Base-by-base conservation (phyloP, 2,113 vertebrate genomes). In the Sander lucioperca region DNA sequence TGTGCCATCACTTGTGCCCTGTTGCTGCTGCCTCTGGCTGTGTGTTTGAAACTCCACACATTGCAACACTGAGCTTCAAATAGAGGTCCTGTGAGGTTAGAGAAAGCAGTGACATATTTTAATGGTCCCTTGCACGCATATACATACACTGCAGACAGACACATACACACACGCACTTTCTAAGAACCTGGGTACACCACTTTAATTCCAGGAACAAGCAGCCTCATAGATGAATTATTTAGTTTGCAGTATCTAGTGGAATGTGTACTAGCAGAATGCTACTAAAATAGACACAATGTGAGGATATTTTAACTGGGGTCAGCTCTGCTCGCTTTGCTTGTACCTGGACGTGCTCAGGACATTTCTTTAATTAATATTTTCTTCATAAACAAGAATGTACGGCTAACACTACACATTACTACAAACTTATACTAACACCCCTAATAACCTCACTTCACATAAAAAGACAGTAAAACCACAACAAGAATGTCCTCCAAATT, bases 101-200 rank as follows among this genome's bases (percentile, higher is more conserved):
- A 70, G 53, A 53, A 83, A 47, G 64, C 66, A n/a, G 16, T 53
- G 59, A 43, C 82, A 70, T 25, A 19, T 80, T 83, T 84, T 72
- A 86, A 74, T 79, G 53, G 71, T n/a, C 53, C 21, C 39, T 5
- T 63, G 11, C 65, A 25, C 7, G 3, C 12, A 21, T 23, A 71
- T 12, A 58, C 56, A 25, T 25, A n/a, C 47, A 43, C 71, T 2
- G 5, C 68, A 27, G 19, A 11, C 39, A 43, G 10, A 43, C 39
- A 39, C n/a, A 58, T 2, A 58, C 58, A 61, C 66, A 23, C 10
- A 66, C 50, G 9, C 47, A 54, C 11, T 15, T 68, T 11, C 36
- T 10, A 43, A 23, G 56, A 79, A 77, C 47, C 23, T 16, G 23
- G 23, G 21, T 50, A 71, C 69, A n/a, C 36, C 1, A 50, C 51